Conservation (phyloP, 2,888 invertebrate species). For the Amblyjoppa proteus region DNA sequence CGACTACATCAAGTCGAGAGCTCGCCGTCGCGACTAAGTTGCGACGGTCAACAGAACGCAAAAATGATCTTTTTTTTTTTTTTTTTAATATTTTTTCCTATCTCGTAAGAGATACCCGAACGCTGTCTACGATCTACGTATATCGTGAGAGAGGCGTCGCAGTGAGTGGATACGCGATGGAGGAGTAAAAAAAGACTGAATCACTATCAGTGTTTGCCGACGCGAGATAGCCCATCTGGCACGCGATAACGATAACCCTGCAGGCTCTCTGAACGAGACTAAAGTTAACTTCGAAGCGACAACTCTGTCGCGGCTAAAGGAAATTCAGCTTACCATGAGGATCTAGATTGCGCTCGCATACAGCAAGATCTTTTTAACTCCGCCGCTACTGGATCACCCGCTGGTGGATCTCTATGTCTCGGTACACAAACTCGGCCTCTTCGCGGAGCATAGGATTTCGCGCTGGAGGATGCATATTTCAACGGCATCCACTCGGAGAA, state of each 20-base stretch:
- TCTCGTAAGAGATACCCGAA: background rate
- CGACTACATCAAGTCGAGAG: background rate
- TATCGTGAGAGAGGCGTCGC: background rate
- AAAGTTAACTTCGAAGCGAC: background rate
- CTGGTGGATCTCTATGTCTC: conserved; percentile 9
- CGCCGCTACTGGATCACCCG: background rate
- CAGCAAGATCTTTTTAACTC: background rate
- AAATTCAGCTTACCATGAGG: conserved; percentile 23
- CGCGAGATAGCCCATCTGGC: conserved; percentile 70
- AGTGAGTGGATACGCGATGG: background rate
- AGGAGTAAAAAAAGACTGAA: conserved; percentile 30
- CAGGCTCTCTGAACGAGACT: conserved; percentile 30
- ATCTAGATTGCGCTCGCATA: conserved; percentile 7
- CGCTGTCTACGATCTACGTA: background rate
- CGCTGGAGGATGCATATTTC: conserved; percentile 74
- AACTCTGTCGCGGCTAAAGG: conserved; percentile 14
- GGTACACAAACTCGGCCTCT: conserved; percentile 43
- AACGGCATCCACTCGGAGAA: conserved; percentile 71
- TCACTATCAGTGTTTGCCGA: conserved; percentile 65
- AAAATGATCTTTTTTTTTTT: background rate
- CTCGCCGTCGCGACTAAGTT: background rate
- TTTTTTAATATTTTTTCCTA: background rate
- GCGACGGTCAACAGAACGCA: background rate
- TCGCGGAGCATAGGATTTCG: conserved; percentile 7
- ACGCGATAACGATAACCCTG: conserved; percentile 70